phyloP scores from a whole-genome alignment of 2,888 invertebrate species.

The Ophion obscuratus region DNA sequence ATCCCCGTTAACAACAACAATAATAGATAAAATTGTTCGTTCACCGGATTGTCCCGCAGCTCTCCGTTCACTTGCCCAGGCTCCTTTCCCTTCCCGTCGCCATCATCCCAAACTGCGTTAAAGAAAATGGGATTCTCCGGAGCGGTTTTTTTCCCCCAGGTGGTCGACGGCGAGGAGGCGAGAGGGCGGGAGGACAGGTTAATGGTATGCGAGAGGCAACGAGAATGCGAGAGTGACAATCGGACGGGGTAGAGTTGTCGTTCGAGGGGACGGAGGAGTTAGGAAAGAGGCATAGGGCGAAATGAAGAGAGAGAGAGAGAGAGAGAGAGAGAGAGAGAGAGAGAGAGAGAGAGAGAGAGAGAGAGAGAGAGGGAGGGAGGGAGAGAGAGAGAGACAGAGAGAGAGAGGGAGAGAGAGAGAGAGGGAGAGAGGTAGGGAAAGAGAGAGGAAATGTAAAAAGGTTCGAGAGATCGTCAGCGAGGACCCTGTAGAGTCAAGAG shows the following conservation, averaged over 20 bases:
- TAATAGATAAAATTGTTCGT: too few species aligned
- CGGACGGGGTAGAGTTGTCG: conserved; percentile 48
- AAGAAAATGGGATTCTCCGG: too few species aligned
- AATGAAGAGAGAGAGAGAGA: not conserved
- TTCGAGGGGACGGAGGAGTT: conserved; percentile 41
- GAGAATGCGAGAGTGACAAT: too few species aligned
- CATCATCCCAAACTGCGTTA: too few species aligned
- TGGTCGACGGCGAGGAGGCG: too few species aligned
- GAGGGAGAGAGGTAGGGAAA: conserved; percentile 1
- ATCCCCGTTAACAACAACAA: too few species aligned
- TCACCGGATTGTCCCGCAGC: too few species aligned
- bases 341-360: conserved; percentile 14
- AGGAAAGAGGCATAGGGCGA: not conserved
- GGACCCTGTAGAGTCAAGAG: conserved; percentile 33
- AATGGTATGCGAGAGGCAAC: too few species aligned
- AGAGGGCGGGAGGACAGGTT: too few species aligned
- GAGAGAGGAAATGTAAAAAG: conserved; percentile 23
- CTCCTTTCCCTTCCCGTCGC: too few species aligned
- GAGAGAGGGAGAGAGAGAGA: conserved; percentile 16
- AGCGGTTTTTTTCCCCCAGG: too few species aligned
- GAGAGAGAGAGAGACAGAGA: conserved; percentile 32
- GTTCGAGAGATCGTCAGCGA: conserved; percentile 34
- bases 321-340: conserved; percentile 33
- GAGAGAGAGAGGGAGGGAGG: not conserved
- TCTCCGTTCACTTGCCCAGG: too few species aligned